Percentiles rank a stretch among this genome's conserved stretches.
These are phyloP conservation scores for Lineus longissimus DNA, from an alignment of 1,140 invertebrate genomes.

Conservation along the genomic window DNA sequence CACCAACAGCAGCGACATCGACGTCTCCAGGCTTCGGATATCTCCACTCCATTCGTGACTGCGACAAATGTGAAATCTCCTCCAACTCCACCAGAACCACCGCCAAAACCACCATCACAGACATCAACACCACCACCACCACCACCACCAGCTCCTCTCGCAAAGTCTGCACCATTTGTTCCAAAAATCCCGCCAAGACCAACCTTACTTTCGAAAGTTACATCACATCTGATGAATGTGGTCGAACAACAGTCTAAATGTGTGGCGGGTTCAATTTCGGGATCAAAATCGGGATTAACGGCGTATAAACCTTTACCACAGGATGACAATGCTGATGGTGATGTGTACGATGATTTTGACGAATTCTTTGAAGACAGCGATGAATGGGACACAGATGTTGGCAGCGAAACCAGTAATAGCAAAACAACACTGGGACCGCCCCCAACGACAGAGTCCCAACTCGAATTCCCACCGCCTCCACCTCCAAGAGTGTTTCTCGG, in stretches of 20 bases:
- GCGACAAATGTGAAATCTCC: no score
- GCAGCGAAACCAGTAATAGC: neutral
- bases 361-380: neutral
- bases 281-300: neutral
- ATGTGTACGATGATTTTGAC: neutral
- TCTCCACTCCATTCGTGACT: neutral
- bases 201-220: neutral
- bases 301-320: slow-evolving; percentile 3
- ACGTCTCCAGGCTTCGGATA: neutral
- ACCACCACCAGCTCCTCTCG: neutral
- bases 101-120: no score
- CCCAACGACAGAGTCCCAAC: neutral
- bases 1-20: neutral
- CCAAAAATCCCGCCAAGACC: slow-evolving; percentile 2
- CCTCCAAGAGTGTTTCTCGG: neutral
- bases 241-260: neutral
- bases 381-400: slow-evolving; percentile 1
- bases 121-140: neutral
- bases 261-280: no score
- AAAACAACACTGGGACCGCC: neutral
- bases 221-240: neutral
- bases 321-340: no score
- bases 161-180: neutral
- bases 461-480: no score
- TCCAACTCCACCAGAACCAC: no score